phyloP scores from a whole-genome alignment of 2,113 vertebrate species.

The Forbesichthys papilliferus region DNA sequence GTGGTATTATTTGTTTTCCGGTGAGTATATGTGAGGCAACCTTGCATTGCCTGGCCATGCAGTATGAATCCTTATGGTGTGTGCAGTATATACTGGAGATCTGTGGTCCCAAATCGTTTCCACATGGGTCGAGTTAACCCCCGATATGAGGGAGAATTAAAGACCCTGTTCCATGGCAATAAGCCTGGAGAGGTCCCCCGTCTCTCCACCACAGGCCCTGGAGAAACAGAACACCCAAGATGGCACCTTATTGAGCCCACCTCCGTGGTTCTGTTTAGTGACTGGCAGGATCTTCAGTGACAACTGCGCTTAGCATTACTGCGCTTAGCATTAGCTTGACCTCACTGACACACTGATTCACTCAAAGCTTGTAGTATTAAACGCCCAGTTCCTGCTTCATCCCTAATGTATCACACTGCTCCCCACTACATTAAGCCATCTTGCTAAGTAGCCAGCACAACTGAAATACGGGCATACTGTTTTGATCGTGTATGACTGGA shows the following conservation, averaged over 20 bases:
- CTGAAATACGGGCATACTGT: slow-evolving; percentile 46
- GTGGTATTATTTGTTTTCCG: slow-evolving; percentile 28
- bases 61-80: slow-evolving; percentile 25
- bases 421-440: slow-evolving; percentile 34
- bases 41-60: slow-evolving; percentile 35
- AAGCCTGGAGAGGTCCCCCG: slow-evolving; percentile 39
- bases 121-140: slow-evolving; percentile 50
- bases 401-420: slow-evolving; percentile 25
- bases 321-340: not conserved
- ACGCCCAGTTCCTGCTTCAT: not conserved
- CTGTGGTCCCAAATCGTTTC: slow-evolving; percentile 41
- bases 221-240: slow-evolving; percentile 42
- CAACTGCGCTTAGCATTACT: not conserved
- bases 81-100: slow-evolving; percentile 23
- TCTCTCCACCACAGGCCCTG: slow-evolving; percentile 37
- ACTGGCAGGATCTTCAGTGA: not conserved
- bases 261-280: not conserved
- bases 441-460: slow-evolving; percentile 42
- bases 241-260: slow-evolving; percentile 17
- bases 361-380: not conserved
- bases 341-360: not conserved
- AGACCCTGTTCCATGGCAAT: slow-evolving; percentile 27
- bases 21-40: slow-evolving; percentile 42
- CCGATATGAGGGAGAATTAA: slow-evolving; percentile 8
- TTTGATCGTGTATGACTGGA: slow-evolving; percentile 56